Percentiles rank a stretch among this genome's conserved stretches.
phyloP scores from a whole-genome alignment of 2,888 invertebrate genomes.

The Meganola albula region DNA sequence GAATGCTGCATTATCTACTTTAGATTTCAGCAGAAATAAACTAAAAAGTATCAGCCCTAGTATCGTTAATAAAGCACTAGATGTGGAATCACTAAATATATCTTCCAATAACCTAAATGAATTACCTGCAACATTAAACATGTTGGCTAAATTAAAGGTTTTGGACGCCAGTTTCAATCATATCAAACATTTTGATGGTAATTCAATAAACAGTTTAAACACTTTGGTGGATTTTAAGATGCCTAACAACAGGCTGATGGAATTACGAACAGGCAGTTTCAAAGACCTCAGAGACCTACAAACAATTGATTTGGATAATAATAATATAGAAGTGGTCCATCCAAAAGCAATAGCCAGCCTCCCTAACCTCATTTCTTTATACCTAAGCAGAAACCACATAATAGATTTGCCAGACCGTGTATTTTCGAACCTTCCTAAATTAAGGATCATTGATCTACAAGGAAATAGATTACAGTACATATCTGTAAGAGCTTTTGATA shows the following conservation, averaged over 20 bases:
- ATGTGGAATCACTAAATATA: conserved; percentile 85
- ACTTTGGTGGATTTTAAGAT: conserved; percentile 84
- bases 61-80: conserved; percentile 79
- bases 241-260: conserved; percentile 85
- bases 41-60: conserved; percentile 82
- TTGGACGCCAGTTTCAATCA: conserved; percentile 89
- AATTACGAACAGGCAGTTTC: conserved; percentile 84
- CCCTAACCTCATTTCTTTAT: conserved; percentile 82
- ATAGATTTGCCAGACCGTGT: conserved; percentile 85
- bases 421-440: conserved; percentile 85
- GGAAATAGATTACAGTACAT: conserved; percentile 87
- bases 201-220: conserved; percentile 82
- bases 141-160: conserved; percentile 81
- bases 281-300: conserved; percentile 83
- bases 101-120: conserved; percentile 87
- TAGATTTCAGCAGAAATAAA: conserved; percentile 87
- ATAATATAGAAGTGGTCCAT: conserved; percentile 86
- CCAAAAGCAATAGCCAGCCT: conserved; percentile 83
- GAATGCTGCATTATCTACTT: conserved; percentile 78
- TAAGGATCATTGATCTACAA: conserved; percentile 86
- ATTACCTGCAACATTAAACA: conserved; percentile 83
- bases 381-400: conserved; percentile 84
- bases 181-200: conserved; percentile 82
- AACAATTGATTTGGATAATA: conserved; percentile 87
- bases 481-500: conserved; percentile 85